Conservation (phyloP, 2,888 invertebrate species). For the Cylindroiulus punctatus region DNA sequence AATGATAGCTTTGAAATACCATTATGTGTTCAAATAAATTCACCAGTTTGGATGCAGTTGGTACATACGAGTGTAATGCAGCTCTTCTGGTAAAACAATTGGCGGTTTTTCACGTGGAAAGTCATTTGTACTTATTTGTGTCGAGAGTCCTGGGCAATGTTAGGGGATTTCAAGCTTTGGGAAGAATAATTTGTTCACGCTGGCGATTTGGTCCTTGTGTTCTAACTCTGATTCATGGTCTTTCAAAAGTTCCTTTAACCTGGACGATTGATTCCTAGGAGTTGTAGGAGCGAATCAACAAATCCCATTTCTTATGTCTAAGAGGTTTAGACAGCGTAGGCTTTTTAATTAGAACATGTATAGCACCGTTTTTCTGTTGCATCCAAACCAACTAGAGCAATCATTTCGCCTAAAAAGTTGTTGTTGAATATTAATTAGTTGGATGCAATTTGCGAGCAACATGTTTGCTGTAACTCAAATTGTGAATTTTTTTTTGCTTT, state of each 20-base stretch:
- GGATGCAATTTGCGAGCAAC: too few relatives aligned
- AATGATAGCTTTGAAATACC: too few relatives aligned
- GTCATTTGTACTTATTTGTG: conserved; percentile 23
- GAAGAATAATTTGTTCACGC: conserved; percentile 1
- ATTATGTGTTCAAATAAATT: too few relatives aligned
- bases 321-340: not conserved
- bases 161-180: not conserved
- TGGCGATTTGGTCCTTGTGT: not conserved
- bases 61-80: not conserved
- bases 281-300: not conserved
- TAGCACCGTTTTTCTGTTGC: too few relatives aligned
- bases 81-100: not conserved
- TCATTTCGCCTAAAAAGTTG: too few relatives aligned
- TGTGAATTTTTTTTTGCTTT: too few relatives aligned
- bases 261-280: not conserved
- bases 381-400: too few relatives aligned
- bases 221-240: not conserved
- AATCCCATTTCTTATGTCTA: not conserved
- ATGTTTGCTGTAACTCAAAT: too few relatives aligned
- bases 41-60: not conserved
- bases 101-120: not conserved
- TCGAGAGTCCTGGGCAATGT: conserved; percentile 7
- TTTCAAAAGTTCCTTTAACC: not conserved
- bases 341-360: too few relatives aligned
- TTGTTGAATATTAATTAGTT: too few relatives aligned